Percentiles rank a stretch among this genome's conserved stretches.
phyloP scores from a whole-genome alignment of 2,113 vertebrate species.

The Anguilla japonica region DNA sequence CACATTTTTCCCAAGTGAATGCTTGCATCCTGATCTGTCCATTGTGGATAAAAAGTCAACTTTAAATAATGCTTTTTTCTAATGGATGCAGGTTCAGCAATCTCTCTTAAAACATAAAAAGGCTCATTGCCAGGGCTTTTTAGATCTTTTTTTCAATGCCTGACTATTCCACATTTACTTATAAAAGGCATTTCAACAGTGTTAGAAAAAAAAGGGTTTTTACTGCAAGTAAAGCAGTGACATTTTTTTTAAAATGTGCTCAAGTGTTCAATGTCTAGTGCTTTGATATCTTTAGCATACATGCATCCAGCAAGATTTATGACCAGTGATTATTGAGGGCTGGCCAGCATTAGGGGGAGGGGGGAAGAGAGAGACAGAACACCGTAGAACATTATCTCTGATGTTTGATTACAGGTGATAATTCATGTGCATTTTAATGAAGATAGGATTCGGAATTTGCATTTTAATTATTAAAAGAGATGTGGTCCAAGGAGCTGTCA shows the following conservation, averaged over 20 bases:
- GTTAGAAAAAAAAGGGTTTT: background rate
- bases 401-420: slow-evolving; percentile 28
- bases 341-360: background rate
- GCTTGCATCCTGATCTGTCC: no score
- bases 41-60: background rate
- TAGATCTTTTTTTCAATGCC: background rate
- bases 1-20: background rate
- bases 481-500: slow-evolving; percentile 12
- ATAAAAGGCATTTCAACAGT: background rate
- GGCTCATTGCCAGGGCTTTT: background rate
- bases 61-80: background rate
- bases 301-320: background rate
- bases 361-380: background rate
- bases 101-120: background rate
- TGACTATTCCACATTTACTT: background rate
- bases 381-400: slow-evolving; percentile 19
- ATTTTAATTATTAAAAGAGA: slow-evolving; percentile 26
- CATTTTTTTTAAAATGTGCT: background rate
- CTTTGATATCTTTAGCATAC: background rate
- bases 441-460: slow-evolving; percentile 21
- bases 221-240: background rate
- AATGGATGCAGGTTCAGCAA: background rate
- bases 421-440: slow-evolving; percentile 36
- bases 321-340: background rate
- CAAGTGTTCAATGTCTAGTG: background rate